Percentiles rank a stretch among this genome's conserved stretches.
Conservation (phyloP, 2,113 vertebrate species). For the Paracanthobrama guichenoti region DNA sequence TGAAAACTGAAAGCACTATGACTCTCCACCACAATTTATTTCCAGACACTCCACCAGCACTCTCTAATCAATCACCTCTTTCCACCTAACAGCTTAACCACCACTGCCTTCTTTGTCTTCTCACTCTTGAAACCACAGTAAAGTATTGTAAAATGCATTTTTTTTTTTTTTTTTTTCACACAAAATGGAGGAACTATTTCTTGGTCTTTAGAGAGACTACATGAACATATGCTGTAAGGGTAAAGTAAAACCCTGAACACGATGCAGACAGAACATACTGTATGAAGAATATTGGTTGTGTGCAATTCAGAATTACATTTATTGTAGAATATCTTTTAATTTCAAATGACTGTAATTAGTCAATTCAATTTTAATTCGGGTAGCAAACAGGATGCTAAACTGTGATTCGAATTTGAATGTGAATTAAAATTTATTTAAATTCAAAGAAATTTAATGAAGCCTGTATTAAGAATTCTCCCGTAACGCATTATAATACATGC, state of each 20-base stretch:
- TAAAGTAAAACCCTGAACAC: neutral
- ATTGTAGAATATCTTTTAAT: neutral
- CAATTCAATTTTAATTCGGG: too few species aligned
- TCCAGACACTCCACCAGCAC: slow-evolving; percentile 58
- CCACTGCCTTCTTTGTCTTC: slow-evolving; percentile 66
- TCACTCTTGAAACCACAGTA: slow-evolving; percentile 44
- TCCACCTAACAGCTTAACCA: slow-evolving; percentile 66
- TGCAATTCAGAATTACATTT: neutral
- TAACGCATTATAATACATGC: too few species aligned
- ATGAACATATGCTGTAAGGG: neutral
- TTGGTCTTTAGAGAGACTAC: neutral
- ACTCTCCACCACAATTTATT: slow-evolving; percentile 73
- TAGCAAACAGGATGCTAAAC: too few species aligned
- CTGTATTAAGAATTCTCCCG: too few species aligned
- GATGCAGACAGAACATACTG: neutral
- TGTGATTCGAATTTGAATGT: too few species aligned
- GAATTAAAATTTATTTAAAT: too few species aligned
- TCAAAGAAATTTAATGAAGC: too few species aligned
- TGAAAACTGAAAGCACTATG: slow-evolving; percentile 38
- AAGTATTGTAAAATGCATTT: neutral
- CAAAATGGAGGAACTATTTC: neutral
- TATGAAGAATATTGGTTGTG: neutral
- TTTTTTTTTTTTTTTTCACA: neutral
- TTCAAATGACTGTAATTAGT: neutral
- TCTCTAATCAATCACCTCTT: slow-evolving; percentile 67